Conservation (phyloP, 2,888 invertebrate species). For the Dicyrtomina minuta region DNA sequence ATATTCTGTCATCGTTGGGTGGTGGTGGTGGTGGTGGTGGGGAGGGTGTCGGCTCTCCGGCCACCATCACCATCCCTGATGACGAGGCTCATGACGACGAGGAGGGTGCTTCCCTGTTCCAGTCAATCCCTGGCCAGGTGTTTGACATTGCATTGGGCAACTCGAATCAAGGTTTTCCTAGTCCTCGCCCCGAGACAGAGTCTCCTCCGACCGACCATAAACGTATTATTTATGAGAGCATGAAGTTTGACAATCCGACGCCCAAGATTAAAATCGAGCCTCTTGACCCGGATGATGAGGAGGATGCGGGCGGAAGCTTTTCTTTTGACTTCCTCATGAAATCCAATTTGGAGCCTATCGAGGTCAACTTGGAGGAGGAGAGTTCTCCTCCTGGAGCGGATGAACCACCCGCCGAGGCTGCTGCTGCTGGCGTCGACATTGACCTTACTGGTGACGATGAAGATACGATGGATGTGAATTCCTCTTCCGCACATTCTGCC, state of each 20-base stretch:
- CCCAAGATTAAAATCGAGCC: conserved; percentile 48
- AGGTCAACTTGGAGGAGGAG: conserved; percentile 1
- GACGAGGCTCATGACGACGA: conserved; percentile 37
- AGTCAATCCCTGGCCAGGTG: conserved; percentile 12
- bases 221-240: conserved; percentile 47
- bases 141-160: conserved; percentile 25
- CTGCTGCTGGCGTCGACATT: conserved; percentile 24
- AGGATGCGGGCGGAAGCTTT: background rate
- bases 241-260: conserved; percentile 53
- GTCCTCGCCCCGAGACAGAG: background rate
- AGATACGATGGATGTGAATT: conserved; percentile 2
- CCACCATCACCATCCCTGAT: conserved; percentile 49
- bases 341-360: conserved; percentile 3
- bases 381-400: background rate
- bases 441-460: conserved; percentile 43
- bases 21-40: background rate
- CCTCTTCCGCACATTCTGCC: conserved; percentile 18
- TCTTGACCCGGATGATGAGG: conserved; percentile 24
- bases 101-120: background rate
- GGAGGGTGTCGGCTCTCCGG: background rate
- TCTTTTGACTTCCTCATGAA: conserved; percentile 10
- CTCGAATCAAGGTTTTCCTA: background rate
- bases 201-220: conserved; percentile 29
- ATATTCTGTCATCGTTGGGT: conserved; percentile 16
- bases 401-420: background rate